Percentiles rank a stretch among this genome's conserved stretches.
Evolutionary conservation across 1,140 invertebrate genomes (phyloP).

Genomic region (Macrotrachela quadricornifera): DNA sequence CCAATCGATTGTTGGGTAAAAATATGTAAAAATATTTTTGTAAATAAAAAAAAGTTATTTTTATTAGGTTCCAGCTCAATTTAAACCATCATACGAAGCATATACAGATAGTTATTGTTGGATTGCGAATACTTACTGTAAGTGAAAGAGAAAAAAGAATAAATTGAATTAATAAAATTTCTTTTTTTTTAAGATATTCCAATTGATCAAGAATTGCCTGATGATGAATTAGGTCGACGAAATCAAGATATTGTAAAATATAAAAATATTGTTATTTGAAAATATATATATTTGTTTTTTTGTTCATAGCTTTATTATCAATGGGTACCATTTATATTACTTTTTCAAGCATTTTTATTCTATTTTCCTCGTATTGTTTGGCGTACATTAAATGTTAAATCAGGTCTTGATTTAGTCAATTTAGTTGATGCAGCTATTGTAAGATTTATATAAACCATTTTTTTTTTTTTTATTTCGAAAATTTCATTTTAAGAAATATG

Average conservation of each 20-base stretch:
- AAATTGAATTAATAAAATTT: no score
- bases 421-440: slow-evolving; percentile 1
- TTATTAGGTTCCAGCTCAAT: slow-evolving; percentile 6
- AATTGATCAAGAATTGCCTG: neutral
- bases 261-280: neutral
- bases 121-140: neutral
- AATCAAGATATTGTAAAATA: neutral
- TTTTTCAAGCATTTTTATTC: slow-evolving; percentile 36
- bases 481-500: neutral
- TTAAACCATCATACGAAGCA: slow-evolving; percentile 8
- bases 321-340: slow-evolving; percentile 37
- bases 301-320: slow-evolving; percentile 31
- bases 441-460: no score
- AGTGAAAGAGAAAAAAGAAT: no score
- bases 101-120: slow-evolving; percentile 8
- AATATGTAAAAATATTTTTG: no score
- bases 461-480: no score
- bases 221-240: neutral
- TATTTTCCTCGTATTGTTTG: slow-evolving; percentile 38
- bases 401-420: slow-evolving; percentile 2
- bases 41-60: no score
- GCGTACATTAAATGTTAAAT: slow-evolving; percentile 12
- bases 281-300: no score
- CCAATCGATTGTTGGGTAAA: neutral
- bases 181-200: neutral